Evolutionary conservation across 2,888 invertebrate genomes (phyloP).

Genomic region (Heliconius erato): DNA sequence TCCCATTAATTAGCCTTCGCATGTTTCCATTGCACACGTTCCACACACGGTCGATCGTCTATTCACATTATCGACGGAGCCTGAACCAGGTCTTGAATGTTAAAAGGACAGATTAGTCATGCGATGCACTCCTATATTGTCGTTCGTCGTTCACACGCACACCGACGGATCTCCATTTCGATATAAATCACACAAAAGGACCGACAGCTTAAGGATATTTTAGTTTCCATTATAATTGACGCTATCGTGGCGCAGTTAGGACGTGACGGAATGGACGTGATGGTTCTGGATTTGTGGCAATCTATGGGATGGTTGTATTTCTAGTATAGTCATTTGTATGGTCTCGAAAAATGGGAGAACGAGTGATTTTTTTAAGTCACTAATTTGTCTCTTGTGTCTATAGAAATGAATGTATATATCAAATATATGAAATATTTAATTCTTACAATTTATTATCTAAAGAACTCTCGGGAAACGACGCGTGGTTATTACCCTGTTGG

Average conservation of each 20-base stretch:
- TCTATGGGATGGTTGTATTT: neutral
- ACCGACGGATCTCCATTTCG: constrained; percentile 66
- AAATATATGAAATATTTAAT: constrained; percentile 1
- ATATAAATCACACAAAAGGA: constrained; percentile 57
- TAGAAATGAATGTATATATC: neutral
- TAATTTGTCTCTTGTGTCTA: neutral
- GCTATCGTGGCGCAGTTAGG: neutral
- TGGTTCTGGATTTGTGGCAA: neutral
- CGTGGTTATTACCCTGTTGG: constrained; percentile 39
- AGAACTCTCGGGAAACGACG: constrained; percentile 36
- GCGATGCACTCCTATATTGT: constrained; percentile 69
- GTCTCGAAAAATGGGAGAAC: no score
- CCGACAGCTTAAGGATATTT: constrained; percentile 42
- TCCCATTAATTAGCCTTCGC: constrained; percentile 50
- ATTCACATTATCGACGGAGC: constrained; percentile 50
- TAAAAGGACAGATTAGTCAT: constrained; percentile 77
- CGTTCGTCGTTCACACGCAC: constrained; percentile 79
- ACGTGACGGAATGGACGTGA: neutral
- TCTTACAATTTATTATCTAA: constrained; percentile 40
- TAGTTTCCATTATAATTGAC: constrained; percentile 15
- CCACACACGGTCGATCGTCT: constrained; percentile 47
- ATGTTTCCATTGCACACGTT: constrained; percentile 50
- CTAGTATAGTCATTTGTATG: neutral
- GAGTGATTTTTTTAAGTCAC: no score
- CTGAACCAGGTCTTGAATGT: constrained; percentile 66